Evolutionary conservation across 2,797 vertebrate species (phyloP).

Genomic region (Syndactyla subalaris): DNA sequence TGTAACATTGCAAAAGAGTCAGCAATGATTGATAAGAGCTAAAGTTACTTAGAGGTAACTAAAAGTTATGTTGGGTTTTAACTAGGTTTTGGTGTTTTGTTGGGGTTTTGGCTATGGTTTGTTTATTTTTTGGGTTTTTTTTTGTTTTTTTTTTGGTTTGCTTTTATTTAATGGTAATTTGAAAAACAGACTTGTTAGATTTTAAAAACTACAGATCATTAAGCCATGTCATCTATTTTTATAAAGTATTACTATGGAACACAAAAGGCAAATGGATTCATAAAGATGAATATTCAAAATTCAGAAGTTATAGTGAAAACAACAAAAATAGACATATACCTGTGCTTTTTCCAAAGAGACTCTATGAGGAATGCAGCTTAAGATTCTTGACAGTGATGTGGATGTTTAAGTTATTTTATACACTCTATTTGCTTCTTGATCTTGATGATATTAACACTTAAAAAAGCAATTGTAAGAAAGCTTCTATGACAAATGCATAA

Average conservation of each 20-base stretch:
- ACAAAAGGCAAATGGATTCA: neutral
- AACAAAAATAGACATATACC: neutral
- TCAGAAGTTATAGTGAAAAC: neutral
- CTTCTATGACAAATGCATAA: neutral
- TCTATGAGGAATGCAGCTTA: neutral
- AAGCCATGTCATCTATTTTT: neutral
- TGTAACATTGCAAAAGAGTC: neutral
- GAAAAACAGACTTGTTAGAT: neutral
- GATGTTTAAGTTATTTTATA: neutral
- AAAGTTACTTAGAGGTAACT: neutral
- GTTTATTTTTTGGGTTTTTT: fast-evolving
- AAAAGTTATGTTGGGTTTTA: neutral
- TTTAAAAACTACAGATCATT: neutral
- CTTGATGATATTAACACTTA: neutral
- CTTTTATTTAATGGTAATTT: neutral
- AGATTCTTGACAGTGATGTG: neutral
- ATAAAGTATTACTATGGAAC: neutral
- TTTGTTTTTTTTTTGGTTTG: neutral
- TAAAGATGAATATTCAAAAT: neutral
- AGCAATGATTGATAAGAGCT: neutral
- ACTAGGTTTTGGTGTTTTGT: fast-evolving
- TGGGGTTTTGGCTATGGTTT: neutral
- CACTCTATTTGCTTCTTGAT: neutral
- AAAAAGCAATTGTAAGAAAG: neutral
- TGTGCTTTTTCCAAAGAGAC: neutral